These are phyloP conservation scores for Erannis defoliaria DNA, from an alignment of 2,888 invertebrate genomes.

Conservation along the genomic window DNA sequence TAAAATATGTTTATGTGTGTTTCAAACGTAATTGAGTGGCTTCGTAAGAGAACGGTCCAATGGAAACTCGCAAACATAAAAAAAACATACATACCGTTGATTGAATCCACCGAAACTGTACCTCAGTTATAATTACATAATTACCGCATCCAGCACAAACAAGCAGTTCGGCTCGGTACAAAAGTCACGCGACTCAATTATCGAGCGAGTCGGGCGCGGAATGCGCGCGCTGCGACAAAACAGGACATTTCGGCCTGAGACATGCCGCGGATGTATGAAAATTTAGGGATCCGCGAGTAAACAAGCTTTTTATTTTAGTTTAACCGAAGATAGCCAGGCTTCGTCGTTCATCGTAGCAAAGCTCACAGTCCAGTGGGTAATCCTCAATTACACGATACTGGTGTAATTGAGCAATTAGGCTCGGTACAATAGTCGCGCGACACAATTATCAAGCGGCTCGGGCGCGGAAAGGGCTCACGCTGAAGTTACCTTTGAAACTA, in stretches of 20 bases:
- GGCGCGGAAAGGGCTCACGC: constrained; percentile 38
- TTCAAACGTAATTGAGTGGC: too few species aligned
- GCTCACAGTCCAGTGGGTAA: too few species aligned
- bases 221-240: constrained; percentile 40
- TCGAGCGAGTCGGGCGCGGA: constrained; percentile 25
- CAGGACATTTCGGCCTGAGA: constrained; percentile 35
- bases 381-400: too few species aligned
- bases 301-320: not conserved
- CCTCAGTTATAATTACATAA: constrained; percentile 28
- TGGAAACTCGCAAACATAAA: not conserved
- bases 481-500: too few species aligned
- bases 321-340: too few species aligned
- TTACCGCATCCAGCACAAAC: constrained; percentile 12
- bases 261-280: constrained; percentile 30
- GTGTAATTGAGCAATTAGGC: constrained; percentile 16
- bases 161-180: constrained; percentile 26
- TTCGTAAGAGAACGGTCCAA: not conserved
- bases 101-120: constrained; percentile 17
- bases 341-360: too few species aligned
- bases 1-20: too few species aligned
- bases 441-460: constrained; percentile 37
- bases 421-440: constrained; percentile 39
- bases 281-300: constrained; percentile 16
- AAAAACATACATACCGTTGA: not conserved
- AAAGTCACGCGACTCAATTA: constrained; percentile 44